Evolutionary conservation across 2,888 invertebrate species (phyloP).

Genomic region (Chesias legatella): DNA sequence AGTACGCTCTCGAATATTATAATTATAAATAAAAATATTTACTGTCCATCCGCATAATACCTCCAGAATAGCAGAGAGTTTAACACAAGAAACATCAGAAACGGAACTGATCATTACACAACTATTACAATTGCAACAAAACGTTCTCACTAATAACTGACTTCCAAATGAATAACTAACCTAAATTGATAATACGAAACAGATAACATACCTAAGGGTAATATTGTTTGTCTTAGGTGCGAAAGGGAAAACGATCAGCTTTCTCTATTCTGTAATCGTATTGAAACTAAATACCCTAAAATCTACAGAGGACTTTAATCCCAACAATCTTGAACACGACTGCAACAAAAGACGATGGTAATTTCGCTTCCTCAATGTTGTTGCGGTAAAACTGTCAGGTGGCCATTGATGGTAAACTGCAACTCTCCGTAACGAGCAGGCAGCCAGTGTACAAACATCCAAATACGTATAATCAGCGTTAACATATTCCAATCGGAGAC

Average conservation of each 20-base stretch:
- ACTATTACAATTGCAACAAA: constrained; percentile 11
- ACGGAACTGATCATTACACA: constrained; percentile 33
- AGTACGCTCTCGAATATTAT: too few relatives aligned
- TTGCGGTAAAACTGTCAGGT: constrained; percentile 9
- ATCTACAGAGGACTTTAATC: too few relatives aligned
- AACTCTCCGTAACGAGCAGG: constrained; percentile 2
- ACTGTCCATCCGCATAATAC: constrained; percentile 46
- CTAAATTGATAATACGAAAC: constrained; percentile 16
- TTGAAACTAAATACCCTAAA: not conserved
- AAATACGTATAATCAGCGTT: constrained; percentile 13
- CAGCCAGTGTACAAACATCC: constrained; percentile 12
- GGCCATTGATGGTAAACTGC: constrained; percentile 4
- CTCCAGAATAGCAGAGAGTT: constrained; percentile 36
- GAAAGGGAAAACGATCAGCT: constrained; percentile 10
- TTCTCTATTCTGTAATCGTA: constrained; percentile 3
- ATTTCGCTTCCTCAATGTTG: constrained; percentile 5
- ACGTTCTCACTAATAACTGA: constrained; percentile 16
- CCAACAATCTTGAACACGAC: not conserved
- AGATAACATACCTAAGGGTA: constrained; percentile 10
- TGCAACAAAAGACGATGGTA: too few relatives aligned
- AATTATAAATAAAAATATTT: constrained; percentile 25
- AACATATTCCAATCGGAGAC: constrained; percentile 18
- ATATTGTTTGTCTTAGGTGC: constrained; percentile 10
- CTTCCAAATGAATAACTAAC: constrained; percentile 19
- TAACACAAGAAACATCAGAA: constrained; percentile 34